Evolutionary conservation across 1,140 invertebrate genomes (phyloP).

Genomic region (Acyrthosiphon pisum): DNA sequence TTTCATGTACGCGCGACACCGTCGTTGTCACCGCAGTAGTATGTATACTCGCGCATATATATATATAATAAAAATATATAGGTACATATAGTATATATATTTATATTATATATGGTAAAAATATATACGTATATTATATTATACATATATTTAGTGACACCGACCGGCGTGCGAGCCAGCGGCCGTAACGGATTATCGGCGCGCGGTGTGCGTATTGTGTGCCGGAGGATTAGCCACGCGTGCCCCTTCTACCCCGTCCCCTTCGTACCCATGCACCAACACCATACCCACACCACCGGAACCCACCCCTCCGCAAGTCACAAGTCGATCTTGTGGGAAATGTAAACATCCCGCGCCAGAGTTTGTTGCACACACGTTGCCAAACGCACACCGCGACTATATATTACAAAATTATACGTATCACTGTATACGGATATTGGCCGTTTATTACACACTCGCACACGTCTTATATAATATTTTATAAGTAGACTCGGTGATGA

Average conservation of each 20-base stretch:
- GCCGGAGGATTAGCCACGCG: constrained; percentile 45
- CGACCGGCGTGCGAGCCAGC: constrained; percentile 20
- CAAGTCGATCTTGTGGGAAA: constrained; percentile 49
- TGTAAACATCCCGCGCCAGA: constrained; percentile 34
- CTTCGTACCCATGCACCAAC: too few relatives aligned
- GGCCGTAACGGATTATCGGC: constrained; percentile 54
- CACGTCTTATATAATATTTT: too few relatives aligned
- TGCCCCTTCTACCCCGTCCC: neutral
- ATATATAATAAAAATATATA: too few relatives aligned
- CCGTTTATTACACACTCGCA: neutral
- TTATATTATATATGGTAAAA: too few relatives aligned
- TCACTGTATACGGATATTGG: neutral
- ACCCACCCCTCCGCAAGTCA: neutral
- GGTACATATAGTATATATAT: neutral
- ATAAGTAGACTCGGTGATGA: neutral
- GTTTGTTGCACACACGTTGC: neutral
- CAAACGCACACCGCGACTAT: neutral
- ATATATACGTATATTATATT: neutral
- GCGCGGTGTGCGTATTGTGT: neutral
- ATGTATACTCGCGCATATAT: too few relatives aligned
- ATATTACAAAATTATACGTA: neutral
- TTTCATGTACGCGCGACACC: neutral
- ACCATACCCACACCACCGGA: neutral
- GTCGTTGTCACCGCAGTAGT: neutral
- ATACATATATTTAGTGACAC: neutral